A percentile compares a stretch with the other conserved stretches of the same genome.
Conservation (phyloP, 2,113 vertebrate genomes). For the Corapipo altera region DNA sequence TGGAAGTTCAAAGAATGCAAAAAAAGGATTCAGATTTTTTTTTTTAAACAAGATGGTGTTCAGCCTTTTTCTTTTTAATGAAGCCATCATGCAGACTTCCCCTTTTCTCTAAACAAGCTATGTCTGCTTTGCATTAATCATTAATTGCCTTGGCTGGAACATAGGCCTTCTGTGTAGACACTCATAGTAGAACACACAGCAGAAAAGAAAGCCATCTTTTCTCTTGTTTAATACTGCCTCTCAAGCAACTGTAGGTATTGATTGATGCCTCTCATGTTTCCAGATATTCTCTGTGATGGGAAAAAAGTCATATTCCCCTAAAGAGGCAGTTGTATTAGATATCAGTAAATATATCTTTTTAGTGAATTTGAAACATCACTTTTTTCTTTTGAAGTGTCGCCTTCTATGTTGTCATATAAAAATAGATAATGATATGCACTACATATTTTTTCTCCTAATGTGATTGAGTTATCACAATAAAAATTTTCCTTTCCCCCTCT, state of each 20-base stretch:
- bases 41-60: neutral
- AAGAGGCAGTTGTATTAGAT: neutral
- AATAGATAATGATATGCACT: neutral
- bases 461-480: neutral
- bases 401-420: neutral
- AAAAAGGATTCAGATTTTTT: neutral
- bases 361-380: neutral
- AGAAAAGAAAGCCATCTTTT: neutral
- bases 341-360: neutral
- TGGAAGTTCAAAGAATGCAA: neutral
- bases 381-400: neutral
- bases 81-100: neutral
- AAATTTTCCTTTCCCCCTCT: neutral
- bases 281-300: neutral
- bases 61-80: neutral
- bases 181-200: neutral
- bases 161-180: neutral
- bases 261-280: neutral
- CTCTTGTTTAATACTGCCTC: neutral
- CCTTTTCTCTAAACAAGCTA: neutral
- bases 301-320: neutral
- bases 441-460: neutral
- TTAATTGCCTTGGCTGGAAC: neutral
- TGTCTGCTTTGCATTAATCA: slow-evolving; percentile 11
- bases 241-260: neutral